A percentile compares a stretch with the other conserved stretches of the same genome.
phyloP scores from a whole-genome alignment of 2,113 vertebrate genomes.

The Tragelaphus imberbis region DNA sequence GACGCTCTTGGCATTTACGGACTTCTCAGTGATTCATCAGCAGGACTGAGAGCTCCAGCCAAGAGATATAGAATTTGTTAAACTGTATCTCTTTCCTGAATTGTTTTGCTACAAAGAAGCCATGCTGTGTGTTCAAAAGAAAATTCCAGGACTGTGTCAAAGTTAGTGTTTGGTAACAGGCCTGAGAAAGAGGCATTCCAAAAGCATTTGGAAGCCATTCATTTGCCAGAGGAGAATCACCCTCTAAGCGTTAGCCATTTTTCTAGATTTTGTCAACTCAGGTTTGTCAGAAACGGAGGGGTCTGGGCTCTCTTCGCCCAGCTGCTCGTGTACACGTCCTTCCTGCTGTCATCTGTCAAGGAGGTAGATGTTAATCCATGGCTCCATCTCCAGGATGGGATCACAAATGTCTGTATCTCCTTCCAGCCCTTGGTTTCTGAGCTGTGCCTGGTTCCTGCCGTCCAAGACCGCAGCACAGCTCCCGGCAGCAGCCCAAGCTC shows the following conservation, averaged over 20 bases:
- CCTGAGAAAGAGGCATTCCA: conserved; percentile 54
- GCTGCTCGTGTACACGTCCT: conserved; percentile 26
- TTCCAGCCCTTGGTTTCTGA: background rate
- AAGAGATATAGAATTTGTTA: conserved; percentile 76
- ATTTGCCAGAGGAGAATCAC: conserved; percentile 32
- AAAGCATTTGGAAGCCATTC: conserved; percentile 60
- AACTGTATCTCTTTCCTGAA: conserved; percentile 67
- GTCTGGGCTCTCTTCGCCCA: conserved; percentile 37
- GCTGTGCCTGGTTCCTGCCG: background rate
- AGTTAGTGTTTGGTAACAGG: conserved; percentile 55
- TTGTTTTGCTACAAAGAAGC: conserved; percentile 63
- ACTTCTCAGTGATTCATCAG: conserved; percentile 76
- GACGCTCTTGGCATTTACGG: conserved; percentile 77
- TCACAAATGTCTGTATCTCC: background rate
- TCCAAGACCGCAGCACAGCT: background rate
- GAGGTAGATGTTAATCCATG: background rate
- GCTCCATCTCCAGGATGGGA: background rate
- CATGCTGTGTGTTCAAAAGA: conserved; percentile 57
- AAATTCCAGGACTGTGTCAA: conserved; percentile 35
- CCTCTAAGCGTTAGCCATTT: conserved; percentile 58
- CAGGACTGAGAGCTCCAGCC: conserved; percentile 68
- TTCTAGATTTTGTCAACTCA: conserved; percentile 4
- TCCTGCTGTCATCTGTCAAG: conserved; percentile 27
- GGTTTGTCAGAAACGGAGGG: conserved; percentile 44
- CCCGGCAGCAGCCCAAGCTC: background rate